phyloP scores from a whole-genome alignment of 2,888 invertebrate genomes.

The Drosophila putrida region DNA sequence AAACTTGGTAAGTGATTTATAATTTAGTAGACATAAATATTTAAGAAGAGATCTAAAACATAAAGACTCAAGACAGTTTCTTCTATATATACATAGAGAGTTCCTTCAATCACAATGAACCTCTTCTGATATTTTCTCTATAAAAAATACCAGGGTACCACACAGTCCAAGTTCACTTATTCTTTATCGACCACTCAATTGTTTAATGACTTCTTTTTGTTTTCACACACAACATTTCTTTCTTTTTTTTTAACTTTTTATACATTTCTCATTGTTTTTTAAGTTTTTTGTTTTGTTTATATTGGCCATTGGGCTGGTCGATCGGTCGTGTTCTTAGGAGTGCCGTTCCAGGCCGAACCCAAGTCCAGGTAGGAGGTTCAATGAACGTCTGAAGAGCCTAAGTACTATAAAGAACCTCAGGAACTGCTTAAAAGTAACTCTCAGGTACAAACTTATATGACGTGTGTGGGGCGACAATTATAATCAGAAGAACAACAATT shows the following conservation, averaged over 20 bases:
- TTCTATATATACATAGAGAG: too few species aligned
- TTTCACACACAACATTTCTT: slow-evolving; percentile 17
- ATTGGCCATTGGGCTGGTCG: slow-evolving; percentile 23
- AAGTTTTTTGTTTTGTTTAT: slow-evolving; percentile 14
- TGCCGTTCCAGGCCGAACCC: slow-evolving; percentile 34
- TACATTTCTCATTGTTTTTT: slow-evolving; percentile 7
- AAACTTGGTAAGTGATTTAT: too few species aligned
- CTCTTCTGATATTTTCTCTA: background rate
- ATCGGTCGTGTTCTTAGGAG: slow-evolving; percentile 53
- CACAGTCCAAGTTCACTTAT: background rate
- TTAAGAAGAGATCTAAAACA: too few species aligned
- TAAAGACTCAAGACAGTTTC: too few species aligned
- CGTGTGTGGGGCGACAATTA: slow-evolving; percentile 49
- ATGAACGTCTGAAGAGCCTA: slow-evolving; percentile 57
- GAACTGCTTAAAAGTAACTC: background rate
- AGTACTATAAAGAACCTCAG: slow-evolving; percentile 20
- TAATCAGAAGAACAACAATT: slow-evolving; percentile 1
- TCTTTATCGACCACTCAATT: slow-evolving; percentile 9
- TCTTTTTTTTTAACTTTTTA: slow-evolving; percentile 7
- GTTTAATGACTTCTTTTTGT: slow-evolving; percentile 36
- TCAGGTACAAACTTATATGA: slow-evolving; percentile 6
- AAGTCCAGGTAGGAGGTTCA: slow-evolving; percentile 57
- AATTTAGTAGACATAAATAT: too few species aligned
- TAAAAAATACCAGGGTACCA: slow-evolving; percentile 3
- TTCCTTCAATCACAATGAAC: too few species aligned